Conservation (phyloP, 2,113 vertebrate genomes). For the Apodemus speciosus region DNA sequence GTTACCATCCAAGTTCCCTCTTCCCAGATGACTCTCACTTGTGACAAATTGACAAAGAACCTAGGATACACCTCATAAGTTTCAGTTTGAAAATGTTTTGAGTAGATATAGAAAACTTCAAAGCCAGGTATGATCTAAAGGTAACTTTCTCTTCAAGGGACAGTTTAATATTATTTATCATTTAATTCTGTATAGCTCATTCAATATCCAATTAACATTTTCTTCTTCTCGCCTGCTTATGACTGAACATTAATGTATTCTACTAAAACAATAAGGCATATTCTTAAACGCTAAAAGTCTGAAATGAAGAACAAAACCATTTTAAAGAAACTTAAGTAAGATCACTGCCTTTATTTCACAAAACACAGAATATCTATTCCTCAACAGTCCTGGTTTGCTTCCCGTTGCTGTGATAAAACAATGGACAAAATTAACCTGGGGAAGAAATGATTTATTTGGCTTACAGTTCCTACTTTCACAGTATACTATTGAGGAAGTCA, state of each 20-base stretch:
- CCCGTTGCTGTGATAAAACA: not conserved
- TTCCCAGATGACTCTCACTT: not conserved
- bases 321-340: conserved; percentile 30
- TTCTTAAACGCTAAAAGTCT: conserved; percentile 18
- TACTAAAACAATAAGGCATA: not conserved
- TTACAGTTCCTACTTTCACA: not conserved
- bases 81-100: not conserved
- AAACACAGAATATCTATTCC: not conserved
- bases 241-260: conserved; percentile 46
- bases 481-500: not conserved
- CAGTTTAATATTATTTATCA: conserved; percentile 5
- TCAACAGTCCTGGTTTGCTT: not conserved
- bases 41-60: not conserved
- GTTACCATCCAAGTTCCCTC: not conserved
- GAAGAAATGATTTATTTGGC: not conserved
- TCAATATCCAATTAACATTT: conserved; percentile 28
- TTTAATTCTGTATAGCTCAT: conserved; percentile 2
- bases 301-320: conserved; percentile 13
- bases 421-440: not conserved
- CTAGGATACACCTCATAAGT: not conserved
- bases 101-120: not conserved
- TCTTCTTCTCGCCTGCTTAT: not conserved
- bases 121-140: not conserved
- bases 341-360: conserved; percentile 14
- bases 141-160: conserved; percentile 20